These are phyloP conservation scores for Cydia pomonella DNA, from an alignment of 1,140 invertebrate genomes.

Conservation along the genomic window DNA sequence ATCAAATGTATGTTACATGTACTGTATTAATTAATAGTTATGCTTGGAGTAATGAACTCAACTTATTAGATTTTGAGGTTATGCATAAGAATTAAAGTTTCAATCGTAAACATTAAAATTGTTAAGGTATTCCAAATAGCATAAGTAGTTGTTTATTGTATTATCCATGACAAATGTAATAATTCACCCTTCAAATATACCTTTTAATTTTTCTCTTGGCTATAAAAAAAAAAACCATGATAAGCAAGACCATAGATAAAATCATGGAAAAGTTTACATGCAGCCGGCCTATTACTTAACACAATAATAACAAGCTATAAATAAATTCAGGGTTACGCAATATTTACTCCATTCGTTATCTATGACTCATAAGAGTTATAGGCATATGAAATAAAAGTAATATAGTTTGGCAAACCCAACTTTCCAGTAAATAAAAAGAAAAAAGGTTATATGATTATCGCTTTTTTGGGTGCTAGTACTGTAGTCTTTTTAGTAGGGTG, in stretches of 20 bases:
- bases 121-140: not conserved
- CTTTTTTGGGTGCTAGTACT: too few species aligned
- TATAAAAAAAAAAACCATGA: not conserved
- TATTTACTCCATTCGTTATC: conserved; percentile 2
- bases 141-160: not conserved
- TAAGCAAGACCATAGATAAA: conserved; percentile 16
- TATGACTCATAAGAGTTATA: not conserved
- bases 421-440: too few species aligned
- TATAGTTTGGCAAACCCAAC: too few species aligned
- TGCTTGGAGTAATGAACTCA: not conserved
- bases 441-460: too few species aligned
- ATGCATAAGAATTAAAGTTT: not conserved
- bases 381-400: conserved; percentile 7
- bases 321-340: conserved; percentile 21
- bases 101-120: not conserved
- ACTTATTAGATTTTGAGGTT: conserved; percentile 24
- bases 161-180: too few species aligned
- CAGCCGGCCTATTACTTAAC: not conserved
- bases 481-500: too few species aligned
- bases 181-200: not conserved
- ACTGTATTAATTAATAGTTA: not conserved
- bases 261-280: conserved; percentile 21
- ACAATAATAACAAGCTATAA: conserved; percentile 21
- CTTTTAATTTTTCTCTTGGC: not conserved
- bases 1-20: not conserved